A percentile compares a stretch with the other conserved stretches of the same genome.
phyloP scores from a whole-genome alignment of 1,140 invertebrate genomes.

The Ceratosolen fusciceps region DNA sequence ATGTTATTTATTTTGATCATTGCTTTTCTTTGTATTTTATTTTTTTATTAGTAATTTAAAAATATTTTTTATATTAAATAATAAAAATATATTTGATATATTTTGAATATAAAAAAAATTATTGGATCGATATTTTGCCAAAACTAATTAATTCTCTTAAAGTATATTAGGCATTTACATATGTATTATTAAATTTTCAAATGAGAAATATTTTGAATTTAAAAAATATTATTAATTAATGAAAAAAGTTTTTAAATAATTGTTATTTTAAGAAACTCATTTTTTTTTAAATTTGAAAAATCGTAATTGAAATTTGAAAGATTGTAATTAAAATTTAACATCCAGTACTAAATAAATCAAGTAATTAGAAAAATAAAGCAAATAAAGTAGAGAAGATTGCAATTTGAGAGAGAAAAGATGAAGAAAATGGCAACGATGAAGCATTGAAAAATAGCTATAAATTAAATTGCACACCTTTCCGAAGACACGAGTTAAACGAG shows the following conservation, averaged over 20 bases:
- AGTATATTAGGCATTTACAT: not conserved
- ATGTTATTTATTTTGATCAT: too few species aligned
- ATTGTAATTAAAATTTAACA: slow-evolving; percentile 40
- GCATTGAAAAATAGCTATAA: slow-evolving; percentile 35
- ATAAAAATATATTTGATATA: too few species aligned
- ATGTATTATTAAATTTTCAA: not conserved
- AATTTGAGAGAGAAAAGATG: not conserved
- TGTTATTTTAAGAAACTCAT: too few species aligned
- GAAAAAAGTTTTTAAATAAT: too few species aligned
- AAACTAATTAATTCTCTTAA: too few species aligned
- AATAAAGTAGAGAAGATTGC: not conserved
- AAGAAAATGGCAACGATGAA: slow-evolving; percentile 36
- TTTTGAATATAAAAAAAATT: too few species aligned
- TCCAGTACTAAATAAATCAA: slow-evolving; percentile 21
- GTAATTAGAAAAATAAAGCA: not conserved
- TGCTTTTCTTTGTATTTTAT: too few species aligned
- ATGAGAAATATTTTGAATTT: not conserved
- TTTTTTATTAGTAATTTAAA: too few species aligned
- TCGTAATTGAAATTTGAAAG: not conserved
- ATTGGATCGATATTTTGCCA: too few species aligned
- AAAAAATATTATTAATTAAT: not conserved
- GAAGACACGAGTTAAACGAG: slow-evolving; percentile 10
- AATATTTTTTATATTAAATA: too few species aligned
- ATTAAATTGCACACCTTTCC: slow-evolving; percentile 44
- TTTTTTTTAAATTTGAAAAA: too few species aligned